These are phyloP conservation scores for Cryptophagus acutangulus DNA, from an alignment of 2,888 invertebrate genomes.

Conservation along the genomic window DNA sequence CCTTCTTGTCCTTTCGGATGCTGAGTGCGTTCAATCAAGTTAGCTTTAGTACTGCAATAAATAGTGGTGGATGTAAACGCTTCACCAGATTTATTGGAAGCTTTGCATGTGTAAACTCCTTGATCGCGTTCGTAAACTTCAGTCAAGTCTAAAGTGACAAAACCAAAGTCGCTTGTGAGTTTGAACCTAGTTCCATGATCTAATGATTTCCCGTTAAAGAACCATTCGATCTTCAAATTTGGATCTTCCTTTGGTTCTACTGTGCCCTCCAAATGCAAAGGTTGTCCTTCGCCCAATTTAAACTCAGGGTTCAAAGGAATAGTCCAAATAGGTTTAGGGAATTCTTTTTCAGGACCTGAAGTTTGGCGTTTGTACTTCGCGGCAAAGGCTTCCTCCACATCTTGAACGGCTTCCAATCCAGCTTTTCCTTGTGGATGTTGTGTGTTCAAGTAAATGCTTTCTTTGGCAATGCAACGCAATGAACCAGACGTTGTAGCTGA, in stretches of 20 bases:
- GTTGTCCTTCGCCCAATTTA: conserved; percentile 73
- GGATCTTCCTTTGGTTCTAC: conserved; percentile 94
- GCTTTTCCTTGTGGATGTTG: conserved; percentile 93
- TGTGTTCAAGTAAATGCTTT: conserved; percentile 78
- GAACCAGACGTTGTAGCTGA: conserved; percentile 88
- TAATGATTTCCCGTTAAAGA: conserved; percentile 83
- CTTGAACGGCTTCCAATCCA: conserved; percentile 83
- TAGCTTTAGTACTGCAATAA: conserved; percentile 75
- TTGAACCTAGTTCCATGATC: conserved; percentile 87
- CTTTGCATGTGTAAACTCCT: conserved; percentile 90
- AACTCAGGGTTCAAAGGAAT: conserved; percentile 77
- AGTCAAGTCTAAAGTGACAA: conserved; percentile 87
- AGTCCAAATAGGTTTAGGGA: conserved; percentile 81
- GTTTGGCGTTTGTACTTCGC: conserved; percentile 66
- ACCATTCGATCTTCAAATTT: conserved; percentile 88
- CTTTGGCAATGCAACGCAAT: conserved; percentile 75
- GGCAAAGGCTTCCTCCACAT: conserved; percentile 78
- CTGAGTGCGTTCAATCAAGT: conserved; percentile 81
- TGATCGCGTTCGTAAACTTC: conserved; percentile 92
- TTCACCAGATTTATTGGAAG: conserved; percentile 82
- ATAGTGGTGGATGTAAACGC: conserved; percentile 89
- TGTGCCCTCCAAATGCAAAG: conserved; percentile 88
- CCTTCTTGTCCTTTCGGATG: conserved; percentile 95
- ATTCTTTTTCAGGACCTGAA: conserved; percentile 69
- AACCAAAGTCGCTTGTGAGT: conserved; percentile 92